phyloP scores from a whole-genome alignment of 2,113 vertebrate species.

The Zootoca vivipara region DNA sequence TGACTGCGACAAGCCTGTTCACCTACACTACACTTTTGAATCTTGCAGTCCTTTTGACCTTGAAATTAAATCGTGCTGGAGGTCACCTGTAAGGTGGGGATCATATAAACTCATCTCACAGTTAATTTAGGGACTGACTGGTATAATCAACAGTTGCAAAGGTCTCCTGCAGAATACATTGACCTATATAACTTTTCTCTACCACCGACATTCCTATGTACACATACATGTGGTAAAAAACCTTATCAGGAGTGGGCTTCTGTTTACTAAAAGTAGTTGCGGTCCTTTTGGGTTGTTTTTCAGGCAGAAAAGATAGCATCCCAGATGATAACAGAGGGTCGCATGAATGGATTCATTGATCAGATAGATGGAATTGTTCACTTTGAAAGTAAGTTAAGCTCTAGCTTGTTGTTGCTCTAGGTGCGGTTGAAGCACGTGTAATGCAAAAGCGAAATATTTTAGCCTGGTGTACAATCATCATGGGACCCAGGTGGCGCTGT shows the following conservation, averaged over 20 bases:
- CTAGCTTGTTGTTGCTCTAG: background rate
- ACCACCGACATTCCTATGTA: background rate
- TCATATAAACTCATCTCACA: background rate
- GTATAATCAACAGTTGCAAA: background rate
- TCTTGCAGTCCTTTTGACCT: background rate
- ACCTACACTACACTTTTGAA: background rate
- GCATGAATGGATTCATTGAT: conserved; percentile 99
- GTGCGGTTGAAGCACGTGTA: background rate
- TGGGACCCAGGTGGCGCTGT: background rate
- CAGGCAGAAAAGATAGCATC: conserved; percentile 99
- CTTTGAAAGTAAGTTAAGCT: conserved; percentile 75
- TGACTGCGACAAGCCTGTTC: background rate
- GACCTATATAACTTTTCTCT: background rate
- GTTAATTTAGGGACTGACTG: background rate
- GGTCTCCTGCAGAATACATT: background rate
- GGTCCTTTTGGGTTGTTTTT: background rate
- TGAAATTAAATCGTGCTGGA: background rate
- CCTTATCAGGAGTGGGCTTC: background rate
- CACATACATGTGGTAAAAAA: background rate
- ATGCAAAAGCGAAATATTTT: background rate
- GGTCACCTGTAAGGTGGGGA: background rate
- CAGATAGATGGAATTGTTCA: conserved; percentile 98
- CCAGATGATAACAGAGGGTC: conserved; percentile 99
- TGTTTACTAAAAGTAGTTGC: background rate
- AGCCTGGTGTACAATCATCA: background rate